Evolutionary conservation across 2,797 vertebrate species (phyloP), one percentile per base, ranked within the genome.

Genomic region (Limnodromus scolopaceus): DNA sequence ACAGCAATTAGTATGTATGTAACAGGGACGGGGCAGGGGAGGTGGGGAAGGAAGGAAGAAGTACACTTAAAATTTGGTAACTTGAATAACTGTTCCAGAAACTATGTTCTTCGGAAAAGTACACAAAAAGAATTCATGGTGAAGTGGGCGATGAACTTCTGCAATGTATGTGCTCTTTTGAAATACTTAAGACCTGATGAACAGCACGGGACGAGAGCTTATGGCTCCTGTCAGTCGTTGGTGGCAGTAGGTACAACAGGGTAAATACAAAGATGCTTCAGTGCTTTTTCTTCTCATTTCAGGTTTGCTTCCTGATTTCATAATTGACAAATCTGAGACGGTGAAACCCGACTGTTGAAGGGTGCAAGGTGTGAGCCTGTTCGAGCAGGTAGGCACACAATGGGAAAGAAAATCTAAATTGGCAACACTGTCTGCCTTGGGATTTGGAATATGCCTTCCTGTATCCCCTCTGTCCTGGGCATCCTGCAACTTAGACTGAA

Each of bases 251-350:
- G 16, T 54, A 16, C 28, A 43, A 4, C 46, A 30, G 0, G 20
- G 18, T 53, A 23, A 6, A 1, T 38, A 34, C 30, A 45, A 55
- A 39, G 13, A 60, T 85, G 78, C 68, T 86, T 95, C 81, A 92
- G 4, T 77, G 32, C 51, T 3, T 72, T 96, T 95, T 95, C 45
- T 78, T 98, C 84, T 98, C 39, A 69, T 97, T 98, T 39, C 97
- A 98, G 98, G 96, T 90, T 94, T 97, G 87, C 54, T 95, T 97
- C 96, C 92, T 95, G 86, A 83, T 95, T 92, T 96, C 82, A 4
- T 96, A 96, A 82, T 34, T 96, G 83, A 28, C 88, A 79, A 74
- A 96, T 77, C 88, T 81, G 92, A 85, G 75, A 68, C 30, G 0
- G 89, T 97, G 90, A 80, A 61, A 49, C 43, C 70, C 79, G 87